Evolutionary conservation across 2,888 invertebrate species (phyloP), one percentile per base, ranked within the genome.

Genomic region (Phymatocera aterrima): DNA sequence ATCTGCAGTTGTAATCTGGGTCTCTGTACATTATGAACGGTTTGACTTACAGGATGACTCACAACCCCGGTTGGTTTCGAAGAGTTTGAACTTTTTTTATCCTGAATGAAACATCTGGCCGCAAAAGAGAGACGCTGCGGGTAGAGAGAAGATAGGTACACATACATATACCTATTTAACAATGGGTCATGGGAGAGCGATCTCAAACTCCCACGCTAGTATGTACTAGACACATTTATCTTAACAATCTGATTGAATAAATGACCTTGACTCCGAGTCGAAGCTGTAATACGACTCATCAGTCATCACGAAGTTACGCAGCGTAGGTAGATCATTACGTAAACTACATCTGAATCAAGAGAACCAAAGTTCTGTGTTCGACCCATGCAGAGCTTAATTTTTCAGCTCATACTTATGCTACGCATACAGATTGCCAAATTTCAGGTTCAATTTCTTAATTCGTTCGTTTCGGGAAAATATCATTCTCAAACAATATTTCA

Each of bases 141-240:
- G 40, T 68, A 46, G 46, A 46, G 68, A 68, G 46, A 28, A 46
- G n/a, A n/a, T n/a, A n/a, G n/a, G n/a, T n/a, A n/a, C n/a, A n/a
- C n/a, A n/a, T n/a, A n/a, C n/a, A 54, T 54, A 54, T 54, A 8
- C n/a, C 8, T 51, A 48, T 51, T 72, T 28, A 48, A 72, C 51
- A 72, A 72, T 72, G 48, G 87, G 87, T 86, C 86, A 87, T 85
- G 87, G 87, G 87, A 87, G 87, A 87, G 82, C 83, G 86, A 82
- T 82, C 82, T 80, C 79, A 60, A 78, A 83, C 85, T 87, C 87
- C 85, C 87, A 87, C 87, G 85, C 85, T 60, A 60, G 8, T 48
- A 48, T 31, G 46, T 43, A 46, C 28, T 46, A 51, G 31, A 48
- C 34, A n/a, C 51, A 34, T 48, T 34, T 48, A 60, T 75, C 40